These are phyloP conservation scores for Smutsia gigantea DNA, from an alignment of 2,797 vertebrate species.

Conservation along the genomic window DNA sequence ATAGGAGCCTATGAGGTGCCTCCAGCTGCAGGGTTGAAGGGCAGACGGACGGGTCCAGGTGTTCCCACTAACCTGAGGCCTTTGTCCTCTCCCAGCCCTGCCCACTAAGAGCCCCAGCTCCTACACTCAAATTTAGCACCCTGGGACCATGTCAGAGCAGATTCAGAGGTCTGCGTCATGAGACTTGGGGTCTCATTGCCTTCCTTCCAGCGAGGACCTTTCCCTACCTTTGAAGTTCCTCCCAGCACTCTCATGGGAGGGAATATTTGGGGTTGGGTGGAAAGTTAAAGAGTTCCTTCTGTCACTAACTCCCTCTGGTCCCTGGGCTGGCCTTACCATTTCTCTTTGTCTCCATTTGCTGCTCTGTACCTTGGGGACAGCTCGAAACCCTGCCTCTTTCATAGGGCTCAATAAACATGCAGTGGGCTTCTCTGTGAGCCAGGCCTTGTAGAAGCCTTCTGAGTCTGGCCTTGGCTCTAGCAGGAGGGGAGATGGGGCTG, in stretches of 20 bases:
- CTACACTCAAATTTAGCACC: not conserved
- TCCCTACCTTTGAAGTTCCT: not conserved
- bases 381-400: not conserved
- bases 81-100: not conserved
- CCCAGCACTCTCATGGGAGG: not conserved
- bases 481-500: not conserved
- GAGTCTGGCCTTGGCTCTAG: not conserved
- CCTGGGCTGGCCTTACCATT: not conserved
- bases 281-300: not conserved
- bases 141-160: not conserved
- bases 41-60: not conserved
- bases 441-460: not conserved
- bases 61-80: not conserved
- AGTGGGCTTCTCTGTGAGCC: not conserved
- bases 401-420: not conserved
- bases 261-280: not conserved
- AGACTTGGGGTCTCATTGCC: not conserved
- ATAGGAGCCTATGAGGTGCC: not conserved
- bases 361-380: not conserved
- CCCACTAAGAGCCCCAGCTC: not conserved
- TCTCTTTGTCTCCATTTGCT: constrained; percentile 34
- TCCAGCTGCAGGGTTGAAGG: not conserved
- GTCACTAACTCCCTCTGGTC: not conserved
- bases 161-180: not conserved
- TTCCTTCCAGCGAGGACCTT: not conserved